A percentile compares a stretch with the other conserved stretches of the same genome.
Evolutionary conservation across 2,113 vertebrate genomes (phyloP).

Genomic region (Parotia lawesii): DNA sequence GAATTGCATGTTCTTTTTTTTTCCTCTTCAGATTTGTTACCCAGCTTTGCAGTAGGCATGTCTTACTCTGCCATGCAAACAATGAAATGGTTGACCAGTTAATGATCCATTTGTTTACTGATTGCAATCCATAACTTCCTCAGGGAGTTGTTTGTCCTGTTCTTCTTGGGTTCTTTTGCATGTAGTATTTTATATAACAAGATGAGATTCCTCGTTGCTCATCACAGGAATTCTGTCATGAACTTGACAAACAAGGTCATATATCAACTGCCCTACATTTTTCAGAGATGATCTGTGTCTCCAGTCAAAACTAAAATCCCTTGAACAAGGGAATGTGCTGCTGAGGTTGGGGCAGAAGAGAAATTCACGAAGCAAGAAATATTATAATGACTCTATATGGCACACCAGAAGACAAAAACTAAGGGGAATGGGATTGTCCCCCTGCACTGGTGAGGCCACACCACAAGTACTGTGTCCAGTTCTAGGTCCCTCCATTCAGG

Average conservation of each 20-base stretch:
- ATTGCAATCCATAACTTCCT: conserved; percentile 33
- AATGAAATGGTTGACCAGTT: not conserved
- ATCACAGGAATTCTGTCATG: not conserved
- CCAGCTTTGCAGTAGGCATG: not conserved
- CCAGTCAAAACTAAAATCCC: not conserved
- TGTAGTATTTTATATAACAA: not conserved
- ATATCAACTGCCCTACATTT: not conserved
- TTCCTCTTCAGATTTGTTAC: not conserved
- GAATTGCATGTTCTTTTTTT: not conserved
- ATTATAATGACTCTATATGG: not conserved
- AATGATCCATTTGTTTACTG: conserved; percentile 22
- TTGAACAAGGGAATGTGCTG: not conserved
- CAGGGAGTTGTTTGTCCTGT: conserved; percentile 7
- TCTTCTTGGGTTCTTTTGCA: conserved; percentile 11
- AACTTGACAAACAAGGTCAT: not conserved
- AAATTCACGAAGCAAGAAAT: not conserved
- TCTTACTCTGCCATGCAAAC: not conserved
- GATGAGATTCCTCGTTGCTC: not conserved
- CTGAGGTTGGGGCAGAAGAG: not conserved
- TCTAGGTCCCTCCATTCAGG: not conserved
- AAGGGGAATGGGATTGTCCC: not conserved
- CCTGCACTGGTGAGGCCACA: not conserved
- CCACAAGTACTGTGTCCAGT: not conserved
- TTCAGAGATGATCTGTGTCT: not conserved
- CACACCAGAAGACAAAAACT: not conserved